Evolutionary conservation across 2,797 vertebrate genomes (phyloP), one percentile per base, ranked within the genome.

Genomic region (Siniperca scherzeri): DNA sequence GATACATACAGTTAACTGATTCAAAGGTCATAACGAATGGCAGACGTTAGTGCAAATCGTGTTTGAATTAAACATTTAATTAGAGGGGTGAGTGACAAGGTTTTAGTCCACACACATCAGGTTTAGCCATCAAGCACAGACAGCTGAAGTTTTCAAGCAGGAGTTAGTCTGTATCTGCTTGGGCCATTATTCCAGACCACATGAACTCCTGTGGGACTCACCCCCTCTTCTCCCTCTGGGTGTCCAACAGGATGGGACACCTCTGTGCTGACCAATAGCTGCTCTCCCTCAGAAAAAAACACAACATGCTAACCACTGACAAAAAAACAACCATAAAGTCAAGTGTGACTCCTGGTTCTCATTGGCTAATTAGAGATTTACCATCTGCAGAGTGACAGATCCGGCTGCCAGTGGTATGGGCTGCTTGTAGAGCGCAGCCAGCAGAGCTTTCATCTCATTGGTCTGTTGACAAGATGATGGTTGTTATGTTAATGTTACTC

Each of bases 301-400:
- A 95, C 81, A 95, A 83, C 65, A 91, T 33, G 25, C 89, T 85
- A 88, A 89, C 89, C 79, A 86, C 89, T 79, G 62, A 83, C 71
- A 88, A 59, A 76, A 77, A 53, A 42, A 79, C 73, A 69, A 22
- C 79, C 69, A 48, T 60, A 81, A 78, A 81, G 55, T 71, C 22
- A 71, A 80, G 25, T 21, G 60, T 61, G 64, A 64, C 55, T 56
- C 40, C 13, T 19, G 52, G 57, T 50, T 67, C 22, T 80, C 10
- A 33, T 56, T 60, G 33, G 52, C n/a, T 85, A 22, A 53, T 46
- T 50, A 16, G 61, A 82, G 12, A 93, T 91, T 95, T 95, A 98
- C 98, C 96, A 96, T 94, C 67, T 96, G 96, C 75, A 97, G 93
- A 74, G 92, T 94, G 88, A 95, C 85, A 0, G 95, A 92, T 71